Conservation (phyloP, 2,888 invertebrate species). For the Biston betularia region DNA sequence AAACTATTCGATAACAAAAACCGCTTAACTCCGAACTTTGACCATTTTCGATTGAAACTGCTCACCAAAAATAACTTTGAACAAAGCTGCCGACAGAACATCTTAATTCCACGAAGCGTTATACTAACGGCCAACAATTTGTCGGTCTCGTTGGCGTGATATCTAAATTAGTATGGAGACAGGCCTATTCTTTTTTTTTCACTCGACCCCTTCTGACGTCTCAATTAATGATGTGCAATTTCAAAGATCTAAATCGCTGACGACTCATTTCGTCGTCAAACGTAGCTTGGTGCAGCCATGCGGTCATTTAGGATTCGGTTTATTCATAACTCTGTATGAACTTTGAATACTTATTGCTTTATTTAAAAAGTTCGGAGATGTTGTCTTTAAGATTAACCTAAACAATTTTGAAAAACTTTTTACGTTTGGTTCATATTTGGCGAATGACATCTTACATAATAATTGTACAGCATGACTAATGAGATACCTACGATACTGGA, state of each 20-base stretch:
- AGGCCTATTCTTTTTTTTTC: slow-evolving; percentile 67
- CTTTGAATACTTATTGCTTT: slow-evolving; percentile 19
- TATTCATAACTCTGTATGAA: slow-evolving; percentile 43
- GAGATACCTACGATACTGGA: no score
- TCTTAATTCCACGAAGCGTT: slow-evolving; percentile 71
- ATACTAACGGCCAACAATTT: slow-evolving; percentile 77
- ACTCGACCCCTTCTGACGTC: slow-evolving; percentile 65
- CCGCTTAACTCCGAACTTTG: slow-evolving; percentile 54
- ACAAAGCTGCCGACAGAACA: slow-evolving; percentile 50
- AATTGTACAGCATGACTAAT: no score
- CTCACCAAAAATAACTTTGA: slow-evolving; percentile 45
- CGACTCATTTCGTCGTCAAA: slow-evolving; percentile 41
- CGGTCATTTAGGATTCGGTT: slow-evolving; percentile 43
- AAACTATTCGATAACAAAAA: slow-evolving; percentile 68
- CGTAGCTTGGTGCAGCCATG: slow-evolving; percentile 44
- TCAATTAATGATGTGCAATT: slow-evolving; percentile 81
- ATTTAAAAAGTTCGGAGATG: slow-evolving; percentile 12
- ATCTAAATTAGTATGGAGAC: slow-evolving; percentile 83
- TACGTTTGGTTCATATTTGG: not conserved
- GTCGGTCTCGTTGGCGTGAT: slow-evolving; percentile 79
- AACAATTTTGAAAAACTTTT: slow-evolving; percentile 10
- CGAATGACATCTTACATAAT: no score
- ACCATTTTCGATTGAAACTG: slow-evolving; percentile 41
- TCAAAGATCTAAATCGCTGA: slow-evolving; percentile 73
- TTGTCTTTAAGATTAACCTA: slow-evolving; percentile 3